Conservation (phyloP, 2,113 vertebrate species). For the Recurvirostra avosetta region DNA sequence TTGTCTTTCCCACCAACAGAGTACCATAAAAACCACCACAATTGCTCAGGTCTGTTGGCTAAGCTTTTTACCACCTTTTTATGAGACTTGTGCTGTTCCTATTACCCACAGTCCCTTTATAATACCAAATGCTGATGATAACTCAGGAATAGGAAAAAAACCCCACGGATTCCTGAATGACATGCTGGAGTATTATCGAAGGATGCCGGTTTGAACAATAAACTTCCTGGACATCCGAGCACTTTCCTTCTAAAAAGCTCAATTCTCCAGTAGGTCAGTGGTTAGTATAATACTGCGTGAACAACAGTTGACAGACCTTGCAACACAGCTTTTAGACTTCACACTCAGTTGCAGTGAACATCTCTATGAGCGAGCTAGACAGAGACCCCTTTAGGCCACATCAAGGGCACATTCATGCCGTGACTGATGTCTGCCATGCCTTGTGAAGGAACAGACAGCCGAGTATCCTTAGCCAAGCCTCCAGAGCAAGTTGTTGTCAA, state of each 20-base stretch:
- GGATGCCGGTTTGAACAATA: background rate
- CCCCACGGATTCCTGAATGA: background rate
- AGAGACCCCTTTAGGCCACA: background rate
- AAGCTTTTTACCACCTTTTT: background rate
- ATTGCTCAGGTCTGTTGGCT: background rate
- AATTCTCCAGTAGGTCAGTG: background rate
- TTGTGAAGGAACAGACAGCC: background rate
- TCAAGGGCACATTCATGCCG: background rate
- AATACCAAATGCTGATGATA: background rate
- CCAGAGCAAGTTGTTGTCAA: background rate
- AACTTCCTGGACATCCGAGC: background rate
- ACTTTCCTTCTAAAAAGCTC: background rate
- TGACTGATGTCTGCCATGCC: rapidly evolving
- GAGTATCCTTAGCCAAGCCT: background rate
- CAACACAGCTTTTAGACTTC: background rate
- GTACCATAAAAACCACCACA: background rate
- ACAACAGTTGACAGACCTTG: background rate
- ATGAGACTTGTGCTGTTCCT: background rate
- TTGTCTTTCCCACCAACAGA: background rate
- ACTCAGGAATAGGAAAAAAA: background rate
- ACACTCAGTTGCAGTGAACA: background rate
- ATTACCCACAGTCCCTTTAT: background rate
- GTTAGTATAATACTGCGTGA: background rate
- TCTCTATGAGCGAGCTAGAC: background rate
- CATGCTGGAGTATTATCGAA: background rate